Conservation (phyloP, 2,113 vertebrate genomes). For the Perognathus longimembris region DNA sequence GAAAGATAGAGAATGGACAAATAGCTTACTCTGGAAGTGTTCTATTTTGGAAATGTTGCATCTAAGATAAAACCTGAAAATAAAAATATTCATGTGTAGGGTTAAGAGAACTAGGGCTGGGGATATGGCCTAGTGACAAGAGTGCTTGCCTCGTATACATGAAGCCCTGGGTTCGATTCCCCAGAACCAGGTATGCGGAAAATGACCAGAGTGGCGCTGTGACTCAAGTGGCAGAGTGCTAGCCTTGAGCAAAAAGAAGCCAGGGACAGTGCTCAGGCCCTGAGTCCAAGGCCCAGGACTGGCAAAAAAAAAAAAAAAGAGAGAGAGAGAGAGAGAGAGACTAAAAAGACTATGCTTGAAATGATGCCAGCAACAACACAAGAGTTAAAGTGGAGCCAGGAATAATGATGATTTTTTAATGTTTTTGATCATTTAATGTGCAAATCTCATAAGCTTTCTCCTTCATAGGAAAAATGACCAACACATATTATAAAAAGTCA, state of each 20-base stretch:
- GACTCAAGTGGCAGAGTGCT: too few relatives aligned
- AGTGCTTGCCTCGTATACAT: too few relatives aligned
- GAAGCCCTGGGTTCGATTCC: too few relatives aligned
- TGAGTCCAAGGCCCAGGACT: too few relatives aligned
- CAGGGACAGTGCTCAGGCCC: too few relatives aligned
- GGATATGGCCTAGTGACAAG: too few relatives aligned
- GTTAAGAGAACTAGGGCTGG: not conserved
- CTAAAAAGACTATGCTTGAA: rapidly evolving
- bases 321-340: too few relatives aligned
- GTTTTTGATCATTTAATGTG: not conserved
- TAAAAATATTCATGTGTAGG: not conserved
- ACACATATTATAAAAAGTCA: not conserved
- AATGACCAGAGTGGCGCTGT: too few relatives aligned
- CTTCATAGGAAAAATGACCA: constrained; percentile 20
- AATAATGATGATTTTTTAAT: not conserved
- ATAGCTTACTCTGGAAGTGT: not conserved
- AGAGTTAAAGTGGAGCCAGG: not conserved
- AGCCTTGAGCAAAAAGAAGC: too few relatives aligned
- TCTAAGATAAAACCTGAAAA: constrained; percentile 37
- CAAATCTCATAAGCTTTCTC: not conserved
- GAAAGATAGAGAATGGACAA: constrained; percentile 4
- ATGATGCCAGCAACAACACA: not conserved
- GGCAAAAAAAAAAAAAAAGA: too few relatives aligned
- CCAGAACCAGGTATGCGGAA: too few relatives aligned
- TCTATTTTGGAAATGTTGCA: constrained; percentile 25